A percentile compares a stretch with the other conserved stretches of the same genome.
Evolutionary conservation across 2,888 invertebrate species (phyloP).

Genomic region (Brachyptera risi): DNA sequence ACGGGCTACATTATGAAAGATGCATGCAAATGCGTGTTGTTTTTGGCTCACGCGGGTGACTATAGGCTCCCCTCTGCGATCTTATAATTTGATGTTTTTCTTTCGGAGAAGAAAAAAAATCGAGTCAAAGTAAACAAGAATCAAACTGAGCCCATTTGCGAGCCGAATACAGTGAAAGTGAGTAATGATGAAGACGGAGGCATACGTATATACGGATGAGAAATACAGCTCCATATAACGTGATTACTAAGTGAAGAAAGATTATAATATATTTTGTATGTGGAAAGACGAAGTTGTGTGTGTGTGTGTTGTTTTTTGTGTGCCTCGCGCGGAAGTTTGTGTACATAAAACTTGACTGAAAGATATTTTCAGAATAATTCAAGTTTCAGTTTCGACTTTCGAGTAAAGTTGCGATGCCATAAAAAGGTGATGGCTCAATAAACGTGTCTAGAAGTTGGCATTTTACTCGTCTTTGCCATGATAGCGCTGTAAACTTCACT

Average conservation of each 20-base stretch:
- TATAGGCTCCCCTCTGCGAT: conserved; percentile 3
- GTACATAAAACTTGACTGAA: conserved; percentile 14
- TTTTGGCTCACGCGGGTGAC: conserved; percentile 6
- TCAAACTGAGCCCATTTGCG: conserved; percentile 21
- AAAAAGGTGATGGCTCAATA: conserved; percentile 22
- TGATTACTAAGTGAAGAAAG: conserved; percentile 19
- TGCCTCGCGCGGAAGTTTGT: conserved; percentile 3
- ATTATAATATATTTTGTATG: too few relatives aligned
- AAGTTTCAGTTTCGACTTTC: conserved; percentile 22
- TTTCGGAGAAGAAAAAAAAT: conserved; percentile 17
- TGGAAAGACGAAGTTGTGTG: too few relatives aligned
- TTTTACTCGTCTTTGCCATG: conserved; percentile 10
- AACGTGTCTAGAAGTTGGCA: conserved; percentile 14
- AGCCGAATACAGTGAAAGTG: conserved; percentile 18
- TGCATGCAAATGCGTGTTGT: conserved; percentile 11
- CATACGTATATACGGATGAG: background rate
- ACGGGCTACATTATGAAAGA: background rate
- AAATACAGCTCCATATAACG: background rate
- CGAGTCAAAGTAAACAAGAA: conserved; percentile 21
- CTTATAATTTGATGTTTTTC: conserved; percentile 13
- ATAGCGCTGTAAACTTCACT: conserved; percentile 6
- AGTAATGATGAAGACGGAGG: conserved; percentile 16
- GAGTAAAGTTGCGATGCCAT: conserved; percentile 15
- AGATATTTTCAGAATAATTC: conserved; percentile 17
- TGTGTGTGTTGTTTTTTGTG: conserved; percentile 13